Percentiles rank a stretch among this genome's conserved stretches.
phyloP scores from a whole-genome alignment of 2,113 vertebrate species.

The Percopsis transmontana region DNA sequence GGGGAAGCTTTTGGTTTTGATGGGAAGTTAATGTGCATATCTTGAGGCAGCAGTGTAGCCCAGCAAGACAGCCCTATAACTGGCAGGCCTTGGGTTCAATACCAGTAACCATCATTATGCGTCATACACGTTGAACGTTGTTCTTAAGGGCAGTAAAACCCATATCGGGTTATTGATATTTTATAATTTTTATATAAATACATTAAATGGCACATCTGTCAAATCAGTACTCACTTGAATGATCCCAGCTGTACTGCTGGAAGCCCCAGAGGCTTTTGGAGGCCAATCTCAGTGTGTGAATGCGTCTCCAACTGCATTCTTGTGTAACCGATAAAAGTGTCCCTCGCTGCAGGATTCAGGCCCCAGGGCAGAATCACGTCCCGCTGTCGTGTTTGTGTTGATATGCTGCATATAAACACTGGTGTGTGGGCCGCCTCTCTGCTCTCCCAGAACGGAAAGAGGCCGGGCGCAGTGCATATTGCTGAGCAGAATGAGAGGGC shows the following conservation, averaged over 20 bases:
- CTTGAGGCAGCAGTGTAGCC: too few species aligned
- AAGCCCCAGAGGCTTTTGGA: too few species aligned
- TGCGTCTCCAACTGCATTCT: conserved; percentile 1
- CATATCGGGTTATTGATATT: too few species aligned
- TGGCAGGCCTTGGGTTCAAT: too few species aligned
- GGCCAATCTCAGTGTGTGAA: neutral
- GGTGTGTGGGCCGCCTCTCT: conserved; percentile 49
- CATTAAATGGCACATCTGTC: too few species aligned
- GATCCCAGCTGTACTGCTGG: neutral
- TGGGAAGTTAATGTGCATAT: too few species aligned
- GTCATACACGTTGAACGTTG: too few species aligned
- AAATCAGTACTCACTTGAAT: too few species aligned
- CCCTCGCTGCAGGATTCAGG: conserved; percentile 47
- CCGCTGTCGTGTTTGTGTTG: conserved; percentile 60
- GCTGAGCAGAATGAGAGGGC: conserved; percentile 55
- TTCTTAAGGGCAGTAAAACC: too few species aligned
- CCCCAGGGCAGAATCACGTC: conserved; percentile 43
- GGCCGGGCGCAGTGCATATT: conserved; percentile 61
- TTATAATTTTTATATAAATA: too few species aligned
- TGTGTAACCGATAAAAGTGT: conserved; percentile 31
- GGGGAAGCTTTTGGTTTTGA: neutral
- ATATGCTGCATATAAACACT: conserved; percentile 67
- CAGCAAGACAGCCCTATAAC: too few species aligned
- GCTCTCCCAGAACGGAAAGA: conserved; percentile 42
- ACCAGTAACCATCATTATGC: too few species aligned